phyloP scores from a whole-genome alignment of 2,888 invertebrate genomes.

The Crepidodera aurea region DNA sequence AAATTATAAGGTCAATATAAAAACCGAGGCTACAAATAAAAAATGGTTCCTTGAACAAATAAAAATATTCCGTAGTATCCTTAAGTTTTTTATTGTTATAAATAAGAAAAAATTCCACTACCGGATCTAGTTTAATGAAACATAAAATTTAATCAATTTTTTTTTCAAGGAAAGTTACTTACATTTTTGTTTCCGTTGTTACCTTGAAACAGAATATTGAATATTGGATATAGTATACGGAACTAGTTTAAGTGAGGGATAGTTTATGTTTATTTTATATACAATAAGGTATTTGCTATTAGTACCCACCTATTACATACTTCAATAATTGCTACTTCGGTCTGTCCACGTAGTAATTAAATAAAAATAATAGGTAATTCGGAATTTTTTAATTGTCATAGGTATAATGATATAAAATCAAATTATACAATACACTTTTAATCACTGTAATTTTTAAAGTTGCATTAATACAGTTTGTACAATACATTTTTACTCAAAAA shows the following conservation, averaged over 20 bases:
- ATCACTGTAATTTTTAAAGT: too few species aligned
- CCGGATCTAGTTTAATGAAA: neutral
- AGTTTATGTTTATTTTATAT: conserved; percentile 2
- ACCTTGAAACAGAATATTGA: conserved; percentile 1
- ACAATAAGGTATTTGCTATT: neutral
- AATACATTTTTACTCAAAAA: too few species aligned
- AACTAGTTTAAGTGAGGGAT: neutral
- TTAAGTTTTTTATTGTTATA: neutral
- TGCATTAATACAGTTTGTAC: too few species aligned
- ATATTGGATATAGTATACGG: neutral
- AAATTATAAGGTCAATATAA: too few species aligned
- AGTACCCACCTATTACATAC: conserved; percentile 2
- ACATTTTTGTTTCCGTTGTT: neutral
- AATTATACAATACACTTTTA: too few species aligned
- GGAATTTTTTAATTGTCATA: neutral
- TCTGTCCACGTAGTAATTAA: neutral
- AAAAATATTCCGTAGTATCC: neutral
- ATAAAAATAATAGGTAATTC: neutral
- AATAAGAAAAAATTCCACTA: neutral
- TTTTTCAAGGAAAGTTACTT: neutral
- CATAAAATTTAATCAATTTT: neutral
- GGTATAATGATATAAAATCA: too few species aligned
- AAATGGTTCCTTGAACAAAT: neutral
- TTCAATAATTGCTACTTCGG: neutral
- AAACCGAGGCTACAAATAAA: neutral